phyloP scores from a whole-genome alignment of 2,888 invertebrate genomes.

The Cremastinae sp. region DNA sequence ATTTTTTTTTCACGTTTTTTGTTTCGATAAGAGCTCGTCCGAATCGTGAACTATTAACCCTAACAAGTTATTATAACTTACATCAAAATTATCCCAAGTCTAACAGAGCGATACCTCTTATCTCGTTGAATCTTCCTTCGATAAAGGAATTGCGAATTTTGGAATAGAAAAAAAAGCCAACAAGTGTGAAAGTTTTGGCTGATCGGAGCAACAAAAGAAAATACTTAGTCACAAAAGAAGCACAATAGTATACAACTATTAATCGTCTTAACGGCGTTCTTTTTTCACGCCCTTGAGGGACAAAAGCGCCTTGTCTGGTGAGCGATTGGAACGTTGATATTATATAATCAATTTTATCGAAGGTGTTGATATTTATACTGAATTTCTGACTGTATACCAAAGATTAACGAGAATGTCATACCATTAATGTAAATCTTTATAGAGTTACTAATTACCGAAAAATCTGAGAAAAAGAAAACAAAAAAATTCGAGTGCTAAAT shows the following conservation, averaged over 20 bases:
- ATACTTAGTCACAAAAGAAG: slow-evolving; percentile 63
- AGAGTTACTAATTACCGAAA: slow-evolving; percentile 51
- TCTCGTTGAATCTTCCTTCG: slow-evolving; percentile 58
- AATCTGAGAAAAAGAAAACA: slow-evolving; percentile 17
- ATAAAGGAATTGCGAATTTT: slow-evolving; percentile 52
- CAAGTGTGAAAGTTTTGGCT: neutral
- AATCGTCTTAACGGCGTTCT: slow-evolving; percentile 26
- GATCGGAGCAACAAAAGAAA: slow-evolving; percentile 16
- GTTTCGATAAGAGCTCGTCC: slow-evolving; percentile 36
- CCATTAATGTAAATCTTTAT: slow-evolving; percentile 72
- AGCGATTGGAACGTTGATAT: slow-evolving; percentile 42
- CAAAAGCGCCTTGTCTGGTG: slow-evolving; percentile 3
- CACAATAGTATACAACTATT: slow-evolving; percentile 58
- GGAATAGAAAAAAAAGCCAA: slow-evolving; percentile 40
- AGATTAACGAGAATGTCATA: slow-evolving; percentile 77
- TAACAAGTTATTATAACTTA: slow-evolving; percentile 27
- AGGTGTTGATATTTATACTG: slow-evolving; percentile 73
- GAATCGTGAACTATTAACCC: slow-evolving; percentile 38
- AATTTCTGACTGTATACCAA: slow-evolving; percentile 78
- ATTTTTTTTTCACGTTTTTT: slow-evolving; percentile 13
- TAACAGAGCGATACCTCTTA: slow-evolving; percentile 46
- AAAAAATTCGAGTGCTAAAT: slow-evolving; percentile 36
- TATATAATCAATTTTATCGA: slow-evolving; percentile 62
- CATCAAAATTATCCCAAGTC: slow-evolving; percentile 38
- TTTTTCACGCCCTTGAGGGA: slow-evolving; percentile 1